A percentile compares a stretch with the other conserved stretches of the same genome.
phyloP scores from a whole-genome alignment of 2,113 vertebrate genomes.

The Corynorhinus townsendii region DNA sequence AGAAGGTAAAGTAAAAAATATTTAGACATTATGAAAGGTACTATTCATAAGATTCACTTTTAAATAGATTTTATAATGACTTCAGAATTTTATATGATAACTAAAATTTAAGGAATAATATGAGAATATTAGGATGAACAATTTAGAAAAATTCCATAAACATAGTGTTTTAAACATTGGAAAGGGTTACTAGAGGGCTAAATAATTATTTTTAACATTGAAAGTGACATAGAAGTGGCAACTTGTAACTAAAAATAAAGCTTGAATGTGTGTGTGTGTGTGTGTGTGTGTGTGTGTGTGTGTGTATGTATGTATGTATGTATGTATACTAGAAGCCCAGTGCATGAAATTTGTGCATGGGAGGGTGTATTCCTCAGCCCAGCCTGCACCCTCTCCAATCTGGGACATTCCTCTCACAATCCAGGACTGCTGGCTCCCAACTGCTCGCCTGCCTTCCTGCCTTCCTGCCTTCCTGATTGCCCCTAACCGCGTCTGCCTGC shows the following conservation, averaged over 20 bases:
- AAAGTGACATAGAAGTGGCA: not conserved
- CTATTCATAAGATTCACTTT: not conserved
- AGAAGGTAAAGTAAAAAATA: conserved; percentile 87
- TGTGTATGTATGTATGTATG: no score
- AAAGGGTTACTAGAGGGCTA: not conserved
- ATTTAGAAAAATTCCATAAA: not conserved
- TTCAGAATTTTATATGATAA: not conserved
- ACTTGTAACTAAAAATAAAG: not conserved
- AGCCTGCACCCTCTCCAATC: no score
- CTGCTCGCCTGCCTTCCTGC: no score
- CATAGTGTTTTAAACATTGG: not conserved
- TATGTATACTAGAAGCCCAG: no score
- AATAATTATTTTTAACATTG: not conserved
- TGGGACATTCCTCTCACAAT: no score
- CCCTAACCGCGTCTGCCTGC: no score
- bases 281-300: no score
- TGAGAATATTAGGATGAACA: not conserved
- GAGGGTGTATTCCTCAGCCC: no score
- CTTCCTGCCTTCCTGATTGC: no score
- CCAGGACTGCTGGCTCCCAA: no score
- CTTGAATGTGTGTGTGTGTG: not conserved
- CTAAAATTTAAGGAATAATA: not conserved
- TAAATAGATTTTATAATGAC: not conserved
- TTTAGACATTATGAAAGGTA: conserved; percentile 87
- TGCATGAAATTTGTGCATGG: no score